A percentile compares a stretch with the other conserved stretches of the same genome.
These are phyloP conservation scores for Mylabris phalerata DNA, from an alignment of 1,140 invertebrate species.

Conservation along the genomic window DNA sequence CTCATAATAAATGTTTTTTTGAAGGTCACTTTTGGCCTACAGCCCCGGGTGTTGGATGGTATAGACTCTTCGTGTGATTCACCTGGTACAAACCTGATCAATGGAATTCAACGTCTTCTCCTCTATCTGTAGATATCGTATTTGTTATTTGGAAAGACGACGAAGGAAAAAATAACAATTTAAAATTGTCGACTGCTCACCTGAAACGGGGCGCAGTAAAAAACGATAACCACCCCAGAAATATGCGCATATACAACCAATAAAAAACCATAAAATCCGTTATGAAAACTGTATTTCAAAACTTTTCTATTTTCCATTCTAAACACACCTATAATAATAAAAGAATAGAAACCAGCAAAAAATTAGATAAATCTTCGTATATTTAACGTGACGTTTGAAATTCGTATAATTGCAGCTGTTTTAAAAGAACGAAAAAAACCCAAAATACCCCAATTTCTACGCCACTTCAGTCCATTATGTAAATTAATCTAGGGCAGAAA, in stretches of 20 bases:
- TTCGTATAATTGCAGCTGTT: conserved; percentile 11
- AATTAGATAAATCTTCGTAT: background rate
- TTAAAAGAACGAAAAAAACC: background rate
- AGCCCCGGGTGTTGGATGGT: conserved; percentile 26
- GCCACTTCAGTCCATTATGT: conserved; percentile 7
- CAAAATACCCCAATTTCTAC: conserved; percentile 1
- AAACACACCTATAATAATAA: too few relatives aligned
- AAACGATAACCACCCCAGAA: background rate
- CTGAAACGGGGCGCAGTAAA: too few relatives aligned
- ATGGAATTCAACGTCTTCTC: conserved; percentile 24
- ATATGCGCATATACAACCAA: conserved; percentile 7
- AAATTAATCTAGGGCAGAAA: conserved; percentile 11
- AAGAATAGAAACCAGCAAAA: too few relatives aligned
- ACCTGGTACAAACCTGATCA: conserved; percentile 30
- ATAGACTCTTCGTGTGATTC: conserved; percentile 21
- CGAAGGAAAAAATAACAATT: background rate
- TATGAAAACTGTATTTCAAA: conserved; percentile 4
- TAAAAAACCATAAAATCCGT: conserved; percentile 10
- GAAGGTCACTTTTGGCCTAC: conserved; percentile 35
- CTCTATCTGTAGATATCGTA: too few relatives aligned
- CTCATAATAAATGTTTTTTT: conserved; percentile 28
- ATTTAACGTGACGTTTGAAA: background rate
- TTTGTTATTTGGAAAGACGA: background rate
- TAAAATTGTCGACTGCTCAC: background rate
- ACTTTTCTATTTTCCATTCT: background rate